Base-by-base conservation (phyloP, 1,140 invertebrate genomes). In the Zophobas atratus region DNA sequence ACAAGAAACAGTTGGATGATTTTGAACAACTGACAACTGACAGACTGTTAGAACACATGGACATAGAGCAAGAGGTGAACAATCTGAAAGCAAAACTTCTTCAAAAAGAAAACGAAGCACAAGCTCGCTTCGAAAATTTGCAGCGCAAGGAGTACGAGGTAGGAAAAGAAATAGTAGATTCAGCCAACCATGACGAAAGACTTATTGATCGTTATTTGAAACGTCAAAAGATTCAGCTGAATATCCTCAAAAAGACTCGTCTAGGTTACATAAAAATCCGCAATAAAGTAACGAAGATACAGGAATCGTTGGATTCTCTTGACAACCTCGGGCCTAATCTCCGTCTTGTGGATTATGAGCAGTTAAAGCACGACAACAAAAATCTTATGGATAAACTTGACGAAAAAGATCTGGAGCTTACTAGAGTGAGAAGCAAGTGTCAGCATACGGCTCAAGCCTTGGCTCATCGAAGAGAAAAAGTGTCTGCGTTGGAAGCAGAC, bases 361-460 rank as follows among this genome's bases (percentile, higher is more conserved):
- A 56, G 55, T 77, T 70, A 84, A 84, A 71, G 79, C 51, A 55
- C 74, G 84, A 73, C 70, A 87, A 82, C 80, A 83, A 80, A 75
- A 85, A 6, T 80, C 82, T 72, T 77, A 84, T 0, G 82, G 84
- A 75, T 79, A 86, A 79, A 80, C 84, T 83, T 20, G 82, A 84
- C 51, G 82, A 84, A 56, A 41, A 81, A 6, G 82, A 84, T 55
- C 79, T 81, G 51, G 83, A 84, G 43, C 55, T 84, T 39, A 60
- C 48, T 4, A 57, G 67, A 32, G 43, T 83, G 20, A 70, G 81
- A 38, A 57, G 39, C 2, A 81, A 79, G 56, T 80, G 81, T 60
- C 43, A 55, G n/a, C 48, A 51, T 5, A 67, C 81, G 1, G 78
- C 82, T 1, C 81, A 83, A 70, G 63, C 53, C 41, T 72, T 84